Evolutionary conservation across 2,888 invertebrate genomes (phyloP).

Genomic region (Cerastoderma edule): DNA sequence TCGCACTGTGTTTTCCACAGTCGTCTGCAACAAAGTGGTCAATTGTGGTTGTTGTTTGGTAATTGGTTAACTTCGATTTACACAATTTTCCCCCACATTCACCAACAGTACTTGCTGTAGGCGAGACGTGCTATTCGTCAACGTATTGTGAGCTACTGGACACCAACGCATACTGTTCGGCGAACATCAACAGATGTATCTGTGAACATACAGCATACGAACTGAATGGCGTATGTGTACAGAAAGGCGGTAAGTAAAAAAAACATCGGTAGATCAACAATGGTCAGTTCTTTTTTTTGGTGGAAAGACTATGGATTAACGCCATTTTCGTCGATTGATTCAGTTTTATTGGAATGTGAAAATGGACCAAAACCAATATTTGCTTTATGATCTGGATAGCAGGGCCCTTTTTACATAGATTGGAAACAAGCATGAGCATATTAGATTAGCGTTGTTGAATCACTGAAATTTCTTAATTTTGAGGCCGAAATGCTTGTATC

Average conservation of each 20-base stretch:
- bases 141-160: constrained; percentile 4
- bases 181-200: constrained; percentile 5
- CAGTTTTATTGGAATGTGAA: neutral
- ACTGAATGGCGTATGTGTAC: neutral
- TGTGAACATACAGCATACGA: constrained; percentile 2
- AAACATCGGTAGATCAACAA: neutral
- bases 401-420: neutral
- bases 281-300: neutral
- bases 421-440: too few species aligned
- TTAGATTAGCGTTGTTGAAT: neutral
- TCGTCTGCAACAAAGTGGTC: too few species aligned
- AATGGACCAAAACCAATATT: neutral
- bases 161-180: neutral
- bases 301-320: neutral
- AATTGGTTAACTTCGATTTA: too few species aligned
- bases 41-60: too few species aligned
- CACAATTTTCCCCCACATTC: too few species aligned
- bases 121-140: constrained; percentile 12
- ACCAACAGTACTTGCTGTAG: constrained; percentile 12
- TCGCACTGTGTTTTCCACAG: too few species aligned
- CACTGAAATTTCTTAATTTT: neutral
- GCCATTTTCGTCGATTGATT: neutral
- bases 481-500: neutral
- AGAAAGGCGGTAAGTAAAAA: constrained; percentile 6
- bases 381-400: neutral